These are phyloP conservation scores for Mnemiopsis leidyi DNA, from an alignment of 37 sponge, comb jelly and placozoan genomes.

Conservation along the genomic window DNA sequence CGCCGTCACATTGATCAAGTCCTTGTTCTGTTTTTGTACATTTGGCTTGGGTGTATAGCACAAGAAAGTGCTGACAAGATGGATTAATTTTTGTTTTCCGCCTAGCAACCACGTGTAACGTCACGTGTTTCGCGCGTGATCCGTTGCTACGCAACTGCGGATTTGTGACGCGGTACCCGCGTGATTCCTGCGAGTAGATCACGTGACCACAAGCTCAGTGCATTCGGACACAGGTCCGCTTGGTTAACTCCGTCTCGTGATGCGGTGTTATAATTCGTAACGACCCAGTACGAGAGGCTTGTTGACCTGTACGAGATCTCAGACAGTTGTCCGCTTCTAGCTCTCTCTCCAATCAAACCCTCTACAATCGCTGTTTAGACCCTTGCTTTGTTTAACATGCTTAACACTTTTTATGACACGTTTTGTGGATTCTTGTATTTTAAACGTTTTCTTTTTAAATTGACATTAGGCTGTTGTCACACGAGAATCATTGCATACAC, in stretches of 20 bases:
- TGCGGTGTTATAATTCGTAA: neutral
- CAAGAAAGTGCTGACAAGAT: neutral
- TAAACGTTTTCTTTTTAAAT: neutral
- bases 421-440: too few relatives aligned
- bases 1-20: too few relatives aligned
- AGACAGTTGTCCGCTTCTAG: too few relatives aligned
- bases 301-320: neutral
- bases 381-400: neutral
- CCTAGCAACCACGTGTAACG: neutral
- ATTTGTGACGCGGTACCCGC: neutral
- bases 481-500: too few relatives aligned
- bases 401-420: neutral
- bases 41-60: neutral
- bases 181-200: neutral
- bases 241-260: neutral
- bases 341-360: too few relatives aligned
- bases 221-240: neutral
- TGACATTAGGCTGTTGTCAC: neutral
- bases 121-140: neutral
- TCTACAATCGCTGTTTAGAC: too few relatives aligned
- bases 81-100: neutral
- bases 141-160: neutral
- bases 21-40: neutral
- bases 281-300: neutral
- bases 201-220: neutral